Base-by-base conservation (phyloP, 2,113 vertebrate genomes). In the Lasiurus cinereus region DNA sequence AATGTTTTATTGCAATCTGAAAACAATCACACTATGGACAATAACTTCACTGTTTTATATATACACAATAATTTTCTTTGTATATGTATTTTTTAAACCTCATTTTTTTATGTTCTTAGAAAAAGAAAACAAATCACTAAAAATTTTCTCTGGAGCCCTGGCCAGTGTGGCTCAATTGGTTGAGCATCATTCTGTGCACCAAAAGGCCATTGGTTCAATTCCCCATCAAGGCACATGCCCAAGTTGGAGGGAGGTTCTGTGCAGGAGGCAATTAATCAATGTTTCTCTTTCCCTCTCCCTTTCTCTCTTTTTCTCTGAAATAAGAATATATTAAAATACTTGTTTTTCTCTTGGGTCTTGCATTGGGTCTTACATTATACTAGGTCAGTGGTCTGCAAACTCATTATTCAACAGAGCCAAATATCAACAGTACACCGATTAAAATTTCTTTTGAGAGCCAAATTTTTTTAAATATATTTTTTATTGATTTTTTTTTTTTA, bases 51-150 rank as follows among this genome's bases (percentile, higher is more conserved):
- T 64, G 15, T 80, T 93, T 82, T 15, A 73, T 29, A 2, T 62
- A 87, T 14, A 89, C 89, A 74, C 86, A 31, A 83, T 4, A 59
- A 9, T 66, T 78, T 90, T 56, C 48, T 83, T 83, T 82, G 2
- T 85, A 48, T 18, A 67, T 54, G 10, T 1, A 69, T 88, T 64
- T 84, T 69, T 11, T 27, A 73, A 93, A 93, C 6, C n/a, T 76
- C 48, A n/a, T 78, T 77, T 86, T 89, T 83, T 74, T 27, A 62
- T 80, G 19, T 52, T 64, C 8, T 56, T 85, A 0, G 33, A 66
- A 83, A 84, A 94, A 70, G 5, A 31, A 94, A 52, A 76, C 6
- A 80, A 8, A 76, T 36, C 8, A 62, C 54, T 77, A 72, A 96
- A 88, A 84, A 82, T 43, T 74, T 19, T 62, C 50, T 48, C 36